Base-by-base conservation (phyloP, 2,888 invertebrate genomes). In the Aplocera efformata region DNA sequence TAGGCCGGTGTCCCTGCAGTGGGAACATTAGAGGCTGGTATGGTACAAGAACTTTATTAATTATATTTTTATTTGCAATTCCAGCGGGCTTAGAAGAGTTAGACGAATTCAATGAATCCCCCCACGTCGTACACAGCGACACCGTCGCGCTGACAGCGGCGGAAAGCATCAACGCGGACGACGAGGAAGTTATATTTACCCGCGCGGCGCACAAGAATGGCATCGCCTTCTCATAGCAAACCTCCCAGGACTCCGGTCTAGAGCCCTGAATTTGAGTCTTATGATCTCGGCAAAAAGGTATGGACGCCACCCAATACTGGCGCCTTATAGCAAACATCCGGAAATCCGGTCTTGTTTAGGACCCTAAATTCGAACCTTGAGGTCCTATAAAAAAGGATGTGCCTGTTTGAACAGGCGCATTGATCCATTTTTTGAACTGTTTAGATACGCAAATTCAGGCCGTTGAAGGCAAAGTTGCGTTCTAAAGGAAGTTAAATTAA, bases 91-190 rank as follows among this genome's bases (percentile, higher is more conserved):
- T 92, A 59, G 96, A 96, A 63, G 97, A 97, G 74, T 77, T 97
- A 39, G 96, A 96, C 63, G 96, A 96, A 76, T 96, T 96, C 77
- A 95, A 95, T 76, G 96, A 97, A 75, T 96, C 96, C 1, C 96
- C 96, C 0, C 96, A 96, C 72, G 94, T 96, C n/a, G 85, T 96
- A 0, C 88, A 89, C 67, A 78, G 86, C 58, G 88, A 88, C 53
- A 83, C 79, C 0, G 79, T 79, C 1, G 84, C 86, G 1, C 70
- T 86, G 2, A 80, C 85, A 1, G 55, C 79, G 0, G 77, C 79
- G 0, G 82, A 82, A 23, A 65, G 69, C 49, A 60, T 78, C 37
- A 81, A 83, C 57, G 81, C 73, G 0, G 88, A 89, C 37, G 88
- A 89, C n/a, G 89, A 89, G 42, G 88, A 88, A 0, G 70, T 89